These are phyloP conservation scores for Ceyx cyanopectus DNA, from an alignment of 2,113 vertebrate species.

Conservation along the genomic window DNA sequence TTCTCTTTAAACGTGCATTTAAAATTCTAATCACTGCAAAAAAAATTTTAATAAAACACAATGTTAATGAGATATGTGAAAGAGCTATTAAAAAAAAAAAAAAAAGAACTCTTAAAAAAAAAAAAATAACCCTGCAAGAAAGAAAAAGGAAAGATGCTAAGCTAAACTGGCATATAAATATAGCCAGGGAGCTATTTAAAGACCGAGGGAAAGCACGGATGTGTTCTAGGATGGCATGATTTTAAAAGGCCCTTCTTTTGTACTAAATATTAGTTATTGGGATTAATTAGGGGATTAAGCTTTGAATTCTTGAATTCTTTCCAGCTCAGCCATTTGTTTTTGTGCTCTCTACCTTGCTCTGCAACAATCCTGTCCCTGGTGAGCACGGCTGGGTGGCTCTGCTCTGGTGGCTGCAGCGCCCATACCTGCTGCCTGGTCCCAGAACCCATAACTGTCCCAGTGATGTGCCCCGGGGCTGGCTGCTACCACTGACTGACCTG, in stretches of 20 bases:
- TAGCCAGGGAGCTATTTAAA: background rate
- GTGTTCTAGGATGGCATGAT: background rate
- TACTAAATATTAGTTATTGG: background rate
- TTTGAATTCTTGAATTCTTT: background rate
- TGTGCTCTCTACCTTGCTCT: background rate
- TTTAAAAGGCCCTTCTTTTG: background rate
- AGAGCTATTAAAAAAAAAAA: background rate
- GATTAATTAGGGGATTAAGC: background rate
- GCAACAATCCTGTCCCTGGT: background rate
- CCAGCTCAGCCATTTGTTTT: background rate
- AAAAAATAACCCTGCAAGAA: background rate
- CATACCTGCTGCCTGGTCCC: background rate
- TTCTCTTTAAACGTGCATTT: slow-evolving; percentile 41
- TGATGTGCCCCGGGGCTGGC: fast-evolving
- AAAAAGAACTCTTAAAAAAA: background rate
- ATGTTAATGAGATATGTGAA: slow-evolving; percentile 47
- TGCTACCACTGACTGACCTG: too few relatives aligned
- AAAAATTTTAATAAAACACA: slow-evolving; percentile 46
- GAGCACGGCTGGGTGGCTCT: fast-evolving
- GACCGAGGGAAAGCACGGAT: fast-evolving
- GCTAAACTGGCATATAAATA: background rate
- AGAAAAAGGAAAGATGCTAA: background rate
- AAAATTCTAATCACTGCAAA: slow-evolving; percentile 57
- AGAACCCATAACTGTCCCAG: background rate
- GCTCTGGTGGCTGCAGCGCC: too few relatives aligned